Evolutionary conservation across 2,888 invertebrate species (phyloP).

Genomic region (Lottia scabra): DNA sequence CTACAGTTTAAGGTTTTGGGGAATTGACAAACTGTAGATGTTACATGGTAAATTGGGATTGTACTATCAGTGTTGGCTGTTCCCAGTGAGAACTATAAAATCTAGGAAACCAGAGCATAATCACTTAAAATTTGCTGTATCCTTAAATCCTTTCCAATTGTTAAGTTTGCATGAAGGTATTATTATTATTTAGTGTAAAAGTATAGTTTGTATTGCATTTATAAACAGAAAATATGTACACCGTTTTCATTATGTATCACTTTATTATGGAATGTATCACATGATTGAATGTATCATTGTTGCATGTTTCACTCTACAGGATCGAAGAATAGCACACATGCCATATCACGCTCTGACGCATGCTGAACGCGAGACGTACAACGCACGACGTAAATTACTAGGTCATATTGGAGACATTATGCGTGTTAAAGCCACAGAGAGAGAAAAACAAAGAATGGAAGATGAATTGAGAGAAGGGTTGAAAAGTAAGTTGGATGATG

Average conservation of each 20-base stretch:
- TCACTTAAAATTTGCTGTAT: no score
- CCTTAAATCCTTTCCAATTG: background rate
- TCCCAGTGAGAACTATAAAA: no score
- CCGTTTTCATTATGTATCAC: background rate
- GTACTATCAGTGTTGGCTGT: no score
- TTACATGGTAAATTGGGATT: no score
- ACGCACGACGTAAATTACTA: constrained; percentile 60
- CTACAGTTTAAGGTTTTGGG: no score
- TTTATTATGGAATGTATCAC: background rate
- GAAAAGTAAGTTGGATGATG: constrained; percentile 49
- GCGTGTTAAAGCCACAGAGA: constrained; percentile 61
- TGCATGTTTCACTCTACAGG: constrained; percentile 41
- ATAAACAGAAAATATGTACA: background rate
- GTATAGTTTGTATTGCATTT: background rate
- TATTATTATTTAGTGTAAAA: background rate
- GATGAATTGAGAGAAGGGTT: constrained; percentile 56
- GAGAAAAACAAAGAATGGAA: constrained; percentile 57
- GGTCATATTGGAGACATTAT: constrained; percentile 62
- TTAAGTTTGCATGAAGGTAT: background rate
- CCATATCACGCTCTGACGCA: constrained; percentile 69
- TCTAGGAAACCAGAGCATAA: no score
- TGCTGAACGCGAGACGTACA: constrained; percentile 67
- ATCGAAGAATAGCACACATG: constrained; percentile 67
- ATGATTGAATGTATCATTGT: no score
- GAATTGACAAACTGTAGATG: no score